Base-by-base conservation (phyloP, 1,140 invertebrate species). In the Solenopsis fugax region DNA sequence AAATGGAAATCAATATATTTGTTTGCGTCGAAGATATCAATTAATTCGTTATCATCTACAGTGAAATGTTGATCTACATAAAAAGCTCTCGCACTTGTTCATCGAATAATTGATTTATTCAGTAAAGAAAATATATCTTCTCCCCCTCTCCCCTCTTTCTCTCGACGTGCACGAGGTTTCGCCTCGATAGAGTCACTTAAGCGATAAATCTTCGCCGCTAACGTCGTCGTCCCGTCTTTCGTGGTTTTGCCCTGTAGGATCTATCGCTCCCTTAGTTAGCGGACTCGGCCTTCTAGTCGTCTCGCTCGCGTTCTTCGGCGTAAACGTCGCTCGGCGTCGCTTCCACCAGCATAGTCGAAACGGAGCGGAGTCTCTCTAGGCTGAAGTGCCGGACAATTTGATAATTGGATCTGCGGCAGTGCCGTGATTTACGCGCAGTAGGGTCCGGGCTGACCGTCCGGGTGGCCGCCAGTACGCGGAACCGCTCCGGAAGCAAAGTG, bases 401-500 rank as follows among this genome's bases (percentile, higher is more conserved):
- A 93, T 94, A 94, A 94, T 94, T 94, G 93, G 92, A 94, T 94
- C 91, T 91, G 90, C 87, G 93, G 89, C 89, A 87, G 73, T 50
- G 73, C 78, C 82, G 89, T 94, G 94, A 94, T 94, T 94, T 94
- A 94, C 91, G 91, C 75, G 86, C 58, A 80, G 67, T 75, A 92
- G 92, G 92, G 93, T 93, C 90, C 75, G 87, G 10, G 91, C 85
- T 93, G 92, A 93, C 92, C 93, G 91, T 87, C 87, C 87, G 73
- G 78, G 90, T 75, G 69, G 82, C 72, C 69, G 58, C 60, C 87
- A 58, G 81, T 77, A 67, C 76, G 69, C 75, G 72, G 41, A 71
- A 73, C 82, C 56, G 76, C 85, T 80, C 78, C 58, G 62, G 60
- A 56, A 72, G 29, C 65, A 69, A 90, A 90, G 78, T 76, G 58